Conservation (phyloP, 2,797 vertebrate genomes). For the Carduelis carduelis region DNA sequence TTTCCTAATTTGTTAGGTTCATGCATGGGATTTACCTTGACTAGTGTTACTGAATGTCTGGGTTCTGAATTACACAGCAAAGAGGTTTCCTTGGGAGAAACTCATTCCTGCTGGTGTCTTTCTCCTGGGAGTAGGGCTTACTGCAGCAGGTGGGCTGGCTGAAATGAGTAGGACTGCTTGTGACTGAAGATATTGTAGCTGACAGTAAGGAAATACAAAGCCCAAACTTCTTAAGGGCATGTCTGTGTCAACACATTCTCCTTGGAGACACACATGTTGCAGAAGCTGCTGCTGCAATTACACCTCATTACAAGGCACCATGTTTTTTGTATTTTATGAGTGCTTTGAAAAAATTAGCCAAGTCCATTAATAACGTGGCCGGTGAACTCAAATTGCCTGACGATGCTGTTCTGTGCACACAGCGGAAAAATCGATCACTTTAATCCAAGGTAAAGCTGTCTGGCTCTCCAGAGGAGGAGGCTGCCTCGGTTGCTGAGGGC, state of each 20-base stretch:
- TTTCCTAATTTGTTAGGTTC: not conserved
- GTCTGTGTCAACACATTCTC: not conserved
- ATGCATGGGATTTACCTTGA: not conserved
- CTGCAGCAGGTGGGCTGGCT: not conserved
- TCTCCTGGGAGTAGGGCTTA: not conserved
- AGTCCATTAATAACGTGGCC: not conserved
- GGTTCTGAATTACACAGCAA: not conserved
- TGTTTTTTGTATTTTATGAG: not conserved
- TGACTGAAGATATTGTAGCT: not conserved
- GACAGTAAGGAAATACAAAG: not conserved
- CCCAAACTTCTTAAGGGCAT: not conserved
- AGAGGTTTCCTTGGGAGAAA: not conserved
- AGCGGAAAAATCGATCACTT: slow-evolving; percentile 22
- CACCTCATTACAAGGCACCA: not conserved
- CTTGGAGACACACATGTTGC: not conserved
- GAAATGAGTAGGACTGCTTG: not conserved
- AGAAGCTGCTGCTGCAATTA: not conserved
- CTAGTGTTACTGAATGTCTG: not conserved
- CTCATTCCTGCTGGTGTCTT: not conserved
- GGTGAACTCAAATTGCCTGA: not conserved
- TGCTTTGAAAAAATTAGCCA: slow-evolving; percentile 31
- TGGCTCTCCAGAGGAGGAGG: not conserved
- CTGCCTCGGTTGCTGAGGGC: not conserved
- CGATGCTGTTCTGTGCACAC: not conserved
- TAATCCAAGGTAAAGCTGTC: slow-evolving; percentile 34